Evolutionary conservation across 1,140 invertebrate genomes (phyloP).

Genomic region (Lasaia peninsularis): DNA sequence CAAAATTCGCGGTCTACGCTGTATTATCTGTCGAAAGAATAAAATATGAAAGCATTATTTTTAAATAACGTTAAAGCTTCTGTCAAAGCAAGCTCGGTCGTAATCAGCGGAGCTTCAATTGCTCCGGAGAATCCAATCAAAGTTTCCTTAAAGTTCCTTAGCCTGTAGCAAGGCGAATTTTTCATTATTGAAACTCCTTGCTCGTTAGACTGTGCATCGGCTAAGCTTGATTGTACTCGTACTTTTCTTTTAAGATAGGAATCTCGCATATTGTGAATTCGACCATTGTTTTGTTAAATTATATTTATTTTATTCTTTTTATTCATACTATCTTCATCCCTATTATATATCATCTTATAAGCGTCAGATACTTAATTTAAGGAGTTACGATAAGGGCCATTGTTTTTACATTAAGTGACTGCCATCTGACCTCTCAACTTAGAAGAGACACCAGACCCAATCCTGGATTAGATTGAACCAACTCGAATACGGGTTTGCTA

Average conservation of each 20-base stretch:
- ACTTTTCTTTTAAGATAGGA: neutral
- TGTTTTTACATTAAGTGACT: too few relatives aligned
- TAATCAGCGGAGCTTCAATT: slow-evolving; percentile 17
- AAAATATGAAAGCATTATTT: slow-evolving; percentile 11
- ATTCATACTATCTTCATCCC: too few relatives aligned
- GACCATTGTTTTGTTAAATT: neutral
- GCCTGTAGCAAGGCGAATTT: slow-evolving; percentile 16
- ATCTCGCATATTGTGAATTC: neutral
- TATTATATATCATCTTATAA: too few relatives aligned
- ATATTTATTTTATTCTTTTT: neutral
- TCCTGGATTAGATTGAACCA: too few relatives aligned
- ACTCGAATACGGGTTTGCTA: too few relatives aligned
- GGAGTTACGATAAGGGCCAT: too few relatives aligned
- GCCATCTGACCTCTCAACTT: too few relatives aligned
- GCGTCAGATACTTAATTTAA: too few relatives aligned
- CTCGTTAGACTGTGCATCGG: slow-evolving; percentile 11
- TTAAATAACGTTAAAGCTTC: slow-evolving; percentile 19
- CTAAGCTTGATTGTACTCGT: slow-evolving; percentile 8
- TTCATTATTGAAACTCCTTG: slow-evolving; percentile 22
- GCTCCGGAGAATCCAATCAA: slow-evolving; percentile 24
- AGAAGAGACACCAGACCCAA: too few relatives aligned
- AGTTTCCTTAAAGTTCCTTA: slow-evolving; percentile 23
- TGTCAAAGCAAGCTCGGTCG: slow-evolving; percentile 13
- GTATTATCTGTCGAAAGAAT: neutral
- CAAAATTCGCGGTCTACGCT: neutral